Evolutionary conservation across 1,140 invertebrate genomes (phyloP), one percentile per base, ranked within the genome.

Genomic region (Caerostris extrusa): DNA sequence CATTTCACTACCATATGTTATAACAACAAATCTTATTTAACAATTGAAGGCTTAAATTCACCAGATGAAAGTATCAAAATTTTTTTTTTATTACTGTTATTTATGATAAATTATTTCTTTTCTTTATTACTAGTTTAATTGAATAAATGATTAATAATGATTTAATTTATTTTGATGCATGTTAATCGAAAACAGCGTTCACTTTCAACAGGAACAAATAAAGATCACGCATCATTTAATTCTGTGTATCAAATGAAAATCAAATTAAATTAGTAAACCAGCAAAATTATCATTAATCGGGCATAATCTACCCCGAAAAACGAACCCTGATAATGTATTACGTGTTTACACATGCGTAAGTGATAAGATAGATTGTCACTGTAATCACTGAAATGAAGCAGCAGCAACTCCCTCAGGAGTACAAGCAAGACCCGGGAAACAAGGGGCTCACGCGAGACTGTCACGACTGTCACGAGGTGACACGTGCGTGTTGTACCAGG

Each of bases 381-480:
- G 34, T 77, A 53, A 77, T 77, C 71, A 77, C 71, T 12, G 10
- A 12, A 77, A 77, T 53, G 71, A 77, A 77, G 71, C 71, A 77
- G 53, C 71, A 77, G 71, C 71, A 77, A 77, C 71, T 77, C 71
- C 71, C 71, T 50, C 50, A 12, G 71, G 53, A 34, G 19, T 77
- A 50, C 71, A 34, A n/a, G 17, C 71, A 14, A 77, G n/a, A 34
- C 71, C 50, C n/a, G 53, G 56, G 82, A 19, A 58, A 83, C 71
- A 83, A 83, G 57, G 55, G 82, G 55, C 53, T 83, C 82, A 83
- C 82, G 82, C 82, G 55, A 77, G 34, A 53, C 71, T 77, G 71
- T 77, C 71, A 77, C 71, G 71, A 57, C 19, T 83, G 53, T 83
- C 82, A 83, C 82, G 82, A 1, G 53, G 82, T 83, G 82, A 83